Conservation (phyloP, 92 coral and sea anemone genomes). For the Parazoanthus atlanticus region DNA sequence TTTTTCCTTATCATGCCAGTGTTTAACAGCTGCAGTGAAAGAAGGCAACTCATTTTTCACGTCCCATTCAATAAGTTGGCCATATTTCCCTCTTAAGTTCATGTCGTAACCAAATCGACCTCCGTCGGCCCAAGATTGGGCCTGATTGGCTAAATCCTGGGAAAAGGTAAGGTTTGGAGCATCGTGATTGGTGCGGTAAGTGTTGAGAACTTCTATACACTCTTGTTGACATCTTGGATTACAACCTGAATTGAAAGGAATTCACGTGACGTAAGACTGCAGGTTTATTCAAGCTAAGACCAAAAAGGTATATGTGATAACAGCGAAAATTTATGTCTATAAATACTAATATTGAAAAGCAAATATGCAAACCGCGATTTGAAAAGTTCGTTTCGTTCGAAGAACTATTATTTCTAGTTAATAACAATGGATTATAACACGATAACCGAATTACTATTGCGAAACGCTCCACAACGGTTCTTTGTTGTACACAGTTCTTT, state of each 20-base stretch:
- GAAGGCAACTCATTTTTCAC: conserved; percentile 73
- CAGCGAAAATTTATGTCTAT: too few relatives aligned
- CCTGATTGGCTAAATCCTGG: conserved; percentile 70
- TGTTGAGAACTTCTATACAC: conserved; percentile 78
- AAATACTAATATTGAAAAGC: too few relatives aligned
- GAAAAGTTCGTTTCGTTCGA: too few relatives aligned
- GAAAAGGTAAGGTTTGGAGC: conserved; percentile 75
- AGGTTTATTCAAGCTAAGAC: too few relatives aligned
- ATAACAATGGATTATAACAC: too few relatives aligned
- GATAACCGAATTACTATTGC: too few relatives aligned
- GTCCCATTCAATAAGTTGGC: conserved; percentile 93
- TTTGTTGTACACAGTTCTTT: too few relatives aligned
- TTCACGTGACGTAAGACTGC: too few relatives aligned
- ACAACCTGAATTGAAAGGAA: conserved; percentile 56
- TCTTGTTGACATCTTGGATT: conserved; percentile 69
- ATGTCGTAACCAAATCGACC: conserved; percentile 88
- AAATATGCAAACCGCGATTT: too few relatives aligned
- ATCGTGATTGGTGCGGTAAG: conserved; percentile 73
- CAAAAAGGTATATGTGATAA: too few relatives aligned
- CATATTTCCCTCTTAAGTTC: conserved; percentile 79
- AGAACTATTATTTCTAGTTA: too few relatives aligned
- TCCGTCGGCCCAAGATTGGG: conserved; percentile 87
- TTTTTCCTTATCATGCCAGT: conserved; percentile 87
- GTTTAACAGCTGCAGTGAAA: conserved; percentile 77
- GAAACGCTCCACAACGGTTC: too few relatives aligned